Evolutionary conservation across 2,113 vertebrate genomes (phyloP).

Genomic region (Perca fluviatilis): DNA sequence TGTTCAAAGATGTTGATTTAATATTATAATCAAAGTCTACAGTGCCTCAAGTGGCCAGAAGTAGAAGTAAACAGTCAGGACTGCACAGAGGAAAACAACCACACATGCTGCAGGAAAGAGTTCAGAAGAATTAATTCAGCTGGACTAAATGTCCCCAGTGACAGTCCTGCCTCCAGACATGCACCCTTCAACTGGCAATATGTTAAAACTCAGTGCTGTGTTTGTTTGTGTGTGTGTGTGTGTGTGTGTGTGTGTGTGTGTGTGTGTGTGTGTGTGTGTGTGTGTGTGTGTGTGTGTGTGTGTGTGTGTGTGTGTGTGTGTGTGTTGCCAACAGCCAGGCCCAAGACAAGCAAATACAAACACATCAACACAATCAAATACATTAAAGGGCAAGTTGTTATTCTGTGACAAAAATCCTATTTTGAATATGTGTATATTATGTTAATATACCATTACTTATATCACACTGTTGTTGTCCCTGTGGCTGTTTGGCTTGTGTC

Average conservation of each 20-base stretch:
- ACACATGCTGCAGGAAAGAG: conserved; percentile 21
- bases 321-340: conserved; percentile 8
- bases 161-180: conserved; percentile 28
- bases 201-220: conserved; percentile 10
- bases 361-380: conserved; percentile 12
- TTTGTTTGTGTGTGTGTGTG: background rate
- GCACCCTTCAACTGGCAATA: conserved; percentile 32
- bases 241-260: too few relatives aligned
- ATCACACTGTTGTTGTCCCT: background rate
- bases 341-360: conserved; percentile 19
- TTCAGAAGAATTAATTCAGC: conserved; percentile 43
- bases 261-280: too few relatives aligned
- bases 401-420: conserved; percentile 1
- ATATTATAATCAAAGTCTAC: conserved; percentile 5
- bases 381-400: conserved; percentile 20
- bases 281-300: too few relatives aligned
- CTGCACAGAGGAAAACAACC: background rate
- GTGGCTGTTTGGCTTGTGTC: conserved; percentile 24
- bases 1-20: conserved; percentile 1
- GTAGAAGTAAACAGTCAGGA: background rate
- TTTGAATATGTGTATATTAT: conserved; percentile 13
- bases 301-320: too few relatives aligned
- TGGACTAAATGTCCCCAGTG: conserved; percentile 36
- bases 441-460: background rate
- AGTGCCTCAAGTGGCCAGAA: conserved; percentile 40